phyloP scores from a whole-genome alignment of 2,888 invertebrate genomes.

The Cryptophagus acutangulus region DNA sequence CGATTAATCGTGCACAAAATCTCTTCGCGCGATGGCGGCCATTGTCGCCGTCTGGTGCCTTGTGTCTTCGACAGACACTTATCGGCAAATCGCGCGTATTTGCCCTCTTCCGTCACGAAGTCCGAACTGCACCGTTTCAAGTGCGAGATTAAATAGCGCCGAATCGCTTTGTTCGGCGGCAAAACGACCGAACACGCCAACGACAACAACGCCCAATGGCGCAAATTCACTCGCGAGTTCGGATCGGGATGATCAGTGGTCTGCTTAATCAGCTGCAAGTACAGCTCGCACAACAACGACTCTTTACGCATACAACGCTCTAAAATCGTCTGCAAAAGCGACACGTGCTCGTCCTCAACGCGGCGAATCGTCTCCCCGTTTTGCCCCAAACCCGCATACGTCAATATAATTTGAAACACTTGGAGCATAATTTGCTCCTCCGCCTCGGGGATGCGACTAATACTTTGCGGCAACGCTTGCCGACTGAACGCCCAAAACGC shows the following conservation, averaged over 20 bases:
- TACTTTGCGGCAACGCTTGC: conserved; percentile 71
- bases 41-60: conserved; percentile 74
- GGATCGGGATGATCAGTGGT: conserved; percentile 91
- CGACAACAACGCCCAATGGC: conserved; percentile 88
- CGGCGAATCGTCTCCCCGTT: conserved; percentile 63
- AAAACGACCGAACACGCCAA: conserved; percentile 76
- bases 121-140: conserved; percentile 83
- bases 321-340: conserved; percentile 82
- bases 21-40: conserved; percentile 89
- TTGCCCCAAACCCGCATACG: conserved; percentile 78
- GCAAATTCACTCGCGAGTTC: conserved; percentile 76
- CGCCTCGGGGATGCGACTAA: conserved; percentile 77
- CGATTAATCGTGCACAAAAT: conserved; percentile 88
- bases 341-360: conserved; percentile 83
- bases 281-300: conserved; percentile 80
- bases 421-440: conserved; percentile 83
- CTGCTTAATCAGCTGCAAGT: conserved; percentile 84
- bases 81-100: conserved; percentile 89
- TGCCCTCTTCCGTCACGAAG: conserved; percentile 87
- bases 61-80: conserved; percentile 72
- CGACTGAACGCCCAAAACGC: conserved; percentile 90
- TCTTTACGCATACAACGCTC: conserved; percentile 90
- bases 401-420: conserved; percentile 83
- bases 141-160: conserved; percentile 84
- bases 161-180: conserved; percentile 79